phyloP scores from a whole-genome alignment of 1,140 invertebrate species.

The Oryzaephilus surinamensis region DNA sequence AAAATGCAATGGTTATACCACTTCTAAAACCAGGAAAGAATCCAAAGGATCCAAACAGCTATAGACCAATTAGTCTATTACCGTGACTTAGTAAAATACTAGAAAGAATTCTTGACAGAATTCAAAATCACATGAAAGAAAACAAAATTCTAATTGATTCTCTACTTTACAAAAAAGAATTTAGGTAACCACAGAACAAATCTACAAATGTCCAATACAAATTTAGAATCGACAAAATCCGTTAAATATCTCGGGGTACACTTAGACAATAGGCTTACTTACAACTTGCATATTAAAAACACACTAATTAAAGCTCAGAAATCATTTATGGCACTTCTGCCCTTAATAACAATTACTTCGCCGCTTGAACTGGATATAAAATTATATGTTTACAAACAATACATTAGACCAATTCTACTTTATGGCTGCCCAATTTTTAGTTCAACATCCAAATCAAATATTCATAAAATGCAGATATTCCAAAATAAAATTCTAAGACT shows the following conservation, averaged over 20 bases:
- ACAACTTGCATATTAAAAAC: background rate
- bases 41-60: background rate
- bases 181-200: background rate
- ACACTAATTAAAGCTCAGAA: background rate
- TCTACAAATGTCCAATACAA: background rate
- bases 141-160: background rate
- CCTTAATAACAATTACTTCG: too few species aligned
- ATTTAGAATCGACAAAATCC: background rate
- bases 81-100: background rate
- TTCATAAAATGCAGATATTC: too few species aligned
- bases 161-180: background rate
- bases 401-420: too few species aligned
- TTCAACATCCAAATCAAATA: too few species aligned
- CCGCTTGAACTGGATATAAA: too few species aligned
- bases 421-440: too few species aligned
- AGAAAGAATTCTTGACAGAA: background rate
- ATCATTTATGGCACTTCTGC: too few species aligned
- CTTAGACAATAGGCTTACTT: background rate
- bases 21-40: constrained; percentile 1
- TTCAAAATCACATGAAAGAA: background rate
- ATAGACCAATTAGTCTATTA: constrained; percentile 1
- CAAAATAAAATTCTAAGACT: too few species aligned
- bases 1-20: background rate
- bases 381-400: too few species aligned
- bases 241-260: background rate